A percentile compares a stretch with the other conserved stretches of the same genome.
Conservation (phyloP, 2,113 vertebrate species). For the Myotis davidii region DNA sequence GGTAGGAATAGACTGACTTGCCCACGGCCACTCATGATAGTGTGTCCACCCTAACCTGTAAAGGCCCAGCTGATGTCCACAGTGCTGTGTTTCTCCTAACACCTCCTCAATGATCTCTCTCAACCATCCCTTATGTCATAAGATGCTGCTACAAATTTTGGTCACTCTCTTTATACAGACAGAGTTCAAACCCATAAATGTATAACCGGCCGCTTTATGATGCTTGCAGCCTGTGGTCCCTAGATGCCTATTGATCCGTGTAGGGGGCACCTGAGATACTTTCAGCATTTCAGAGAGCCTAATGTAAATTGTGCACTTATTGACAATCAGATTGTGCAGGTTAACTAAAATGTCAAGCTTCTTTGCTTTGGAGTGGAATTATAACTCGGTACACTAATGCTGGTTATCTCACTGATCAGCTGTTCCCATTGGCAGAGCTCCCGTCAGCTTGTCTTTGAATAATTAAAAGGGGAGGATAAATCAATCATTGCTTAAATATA, state of each 20-base stretch:
- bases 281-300: constrained; percentile 18
- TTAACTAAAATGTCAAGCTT: constrained; percentile 55
- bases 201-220: not conserved
- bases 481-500: constrained; percentile 48
- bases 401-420: constrained; percentile 29
- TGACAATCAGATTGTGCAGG: not conserved
- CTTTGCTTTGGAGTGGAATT: constrained; percentile 48
- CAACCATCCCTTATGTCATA: fast-evolving
- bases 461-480: constrained; percentile 33
- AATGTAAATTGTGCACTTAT: constrained; percentile 43
- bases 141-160: not conserved
- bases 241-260: not conserved
- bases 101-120: not conserved
- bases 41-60: not conserved
- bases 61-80: not conserved
- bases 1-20: not conserved
- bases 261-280: not conserved
- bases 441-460: constrained; percentile 44
- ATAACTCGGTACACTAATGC: not conserved
- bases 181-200: not conserved
- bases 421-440: not conserved
- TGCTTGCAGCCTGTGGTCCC: not conserved
- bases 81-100: not conserved
- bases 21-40: not conserved
- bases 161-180: not conserved